phyloP scores from a whole-genome alignment of 2,888 invertebrate genomes.

The Ornithoptera priamus region DNA sequence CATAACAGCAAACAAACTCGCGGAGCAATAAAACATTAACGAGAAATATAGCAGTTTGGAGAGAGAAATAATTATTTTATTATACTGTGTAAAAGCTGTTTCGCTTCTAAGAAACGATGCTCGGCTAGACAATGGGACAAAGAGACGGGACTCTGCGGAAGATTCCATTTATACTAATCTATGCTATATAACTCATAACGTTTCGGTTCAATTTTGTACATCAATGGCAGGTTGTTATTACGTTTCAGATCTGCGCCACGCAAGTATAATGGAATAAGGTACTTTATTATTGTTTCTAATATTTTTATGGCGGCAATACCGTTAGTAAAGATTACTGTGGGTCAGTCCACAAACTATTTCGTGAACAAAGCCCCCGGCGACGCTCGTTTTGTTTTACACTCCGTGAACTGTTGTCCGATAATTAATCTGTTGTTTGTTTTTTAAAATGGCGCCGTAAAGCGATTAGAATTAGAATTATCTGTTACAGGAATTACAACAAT shows the following conservation, averaged over 20 bases:
- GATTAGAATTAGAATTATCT: background rate
- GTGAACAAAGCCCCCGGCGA: constrained; percentile 33
- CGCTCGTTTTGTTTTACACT: constrained; percentile 13
- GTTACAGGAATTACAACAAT: background rate
- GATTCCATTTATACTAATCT: constrained; percentile 2
- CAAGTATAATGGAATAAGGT: constrained; percentile 30
- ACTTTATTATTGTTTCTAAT: constrained; percentile 41
- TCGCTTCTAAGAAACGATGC: constrained; percentile 43
- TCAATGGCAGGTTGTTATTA: background rate
- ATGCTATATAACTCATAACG: fast-evolving
- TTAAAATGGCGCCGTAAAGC: background rate
- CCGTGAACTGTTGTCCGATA: constrained; percentile 24
- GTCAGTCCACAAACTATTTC: constrained; percentile 38
- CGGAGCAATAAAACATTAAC: constrained; percentile 43
- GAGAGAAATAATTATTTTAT: constrained; percentile 49
- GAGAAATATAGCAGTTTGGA: constrained; percentile 38
- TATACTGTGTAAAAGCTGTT: constrained; percentile 36
- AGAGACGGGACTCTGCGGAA: constrained; percentile 24
- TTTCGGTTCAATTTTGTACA: constrained; percentile 22
- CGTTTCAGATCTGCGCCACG: background rate
- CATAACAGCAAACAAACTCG: constrained; percentile 37
- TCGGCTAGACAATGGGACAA: constrained; percentile 33
- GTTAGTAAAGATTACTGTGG: constrained; percentile 40
- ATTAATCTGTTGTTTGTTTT: constrained; percentile 12
- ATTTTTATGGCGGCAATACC: constrained; percentile 45